A percentile compares a stretch with the other conserved stretches of the same genome.
Conservation (phyloP, 2,113 vertebrate genomes). For the Pituophis catenifer region DNA sequence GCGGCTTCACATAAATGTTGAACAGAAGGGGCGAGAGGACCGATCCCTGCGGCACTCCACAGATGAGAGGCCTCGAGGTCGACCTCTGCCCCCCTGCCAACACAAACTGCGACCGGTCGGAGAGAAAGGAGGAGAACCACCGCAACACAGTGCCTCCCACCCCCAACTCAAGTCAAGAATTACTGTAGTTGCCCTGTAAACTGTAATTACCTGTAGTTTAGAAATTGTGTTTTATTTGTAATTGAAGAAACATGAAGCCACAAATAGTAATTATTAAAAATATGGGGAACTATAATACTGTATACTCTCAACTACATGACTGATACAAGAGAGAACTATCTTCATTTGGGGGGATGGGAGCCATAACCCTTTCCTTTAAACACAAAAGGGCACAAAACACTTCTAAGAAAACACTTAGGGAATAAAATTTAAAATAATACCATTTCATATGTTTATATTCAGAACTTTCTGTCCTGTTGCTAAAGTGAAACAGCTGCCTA, state of each 20-base stretch:
- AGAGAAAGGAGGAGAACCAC: too few relatives aligned
- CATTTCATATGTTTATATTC: neutral
- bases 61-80: too few relatives aligned
- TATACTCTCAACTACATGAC: neutral
- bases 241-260: neutral
- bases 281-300: neutral
- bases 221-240: conserved; percentile 4
- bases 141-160: too few relatives aligned
- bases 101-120: too few relatives aligned
- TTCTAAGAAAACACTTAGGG: neutral
- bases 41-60: too few relatives aligned
- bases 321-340: neutral
- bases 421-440: neutral
- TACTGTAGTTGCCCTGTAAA: neutral
- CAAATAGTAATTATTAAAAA: neutral
- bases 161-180: too few relatives aligned
- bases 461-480: neutral
- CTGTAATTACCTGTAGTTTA: conserved; percentile 2
- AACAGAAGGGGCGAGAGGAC: too few relatives aligned
- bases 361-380: neutral
- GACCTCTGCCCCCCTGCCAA: too few relatives aligned
- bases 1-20: too few relatives aligned
- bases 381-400: neutral
- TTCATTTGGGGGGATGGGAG: neutral
- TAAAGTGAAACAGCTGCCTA: neutral